A percentile compares a stretch with the other conserved stretches of the same genome.
Evolutionary conservation across 2,113 vertebrate genomes (phyloP).

Genomic region (Eira barbara): DNA sequence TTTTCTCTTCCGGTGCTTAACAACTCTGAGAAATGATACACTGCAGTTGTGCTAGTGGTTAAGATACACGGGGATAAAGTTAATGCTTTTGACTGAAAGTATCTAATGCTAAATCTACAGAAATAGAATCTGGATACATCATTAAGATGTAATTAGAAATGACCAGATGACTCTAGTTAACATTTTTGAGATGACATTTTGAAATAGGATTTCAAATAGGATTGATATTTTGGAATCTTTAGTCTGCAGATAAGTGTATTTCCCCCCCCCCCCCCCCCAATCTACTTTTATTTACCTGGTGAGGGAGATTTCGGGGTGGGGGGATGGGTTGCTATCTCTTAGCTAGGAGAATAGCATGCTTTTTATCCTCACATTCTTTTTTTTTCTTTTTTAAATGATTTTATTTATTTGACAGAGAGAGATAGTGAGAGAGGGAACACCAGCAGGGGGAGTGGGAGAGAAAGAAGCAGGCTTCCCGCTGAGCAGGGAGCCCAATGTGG

Average conservation of each 20-base stretch:
- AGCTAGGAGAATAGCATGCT: slow-evolving; percentile 76
- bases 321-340: slow-evolving; percentile 69
- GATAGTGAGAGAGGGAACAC: too few relatives aligned
- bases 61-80: slow-evolving; percentile 74
- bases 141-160: slow-evolving; percentile 71
- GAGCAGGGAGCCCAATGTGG: too few relatives aligned
- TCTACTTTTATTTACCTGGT: slow-evolving; percentile 56
- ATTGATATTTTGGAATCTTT: slow-evolving; percentile 71
- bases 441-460: too few relatives aligned
- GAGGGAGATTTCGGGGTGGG: slow-evolving; percentile 56
- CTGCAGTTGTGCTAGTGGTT: slow-evolving; percentile 75
- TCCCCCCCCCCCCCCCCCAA: slow-evolving; percentile 46
- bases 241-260: slow-evolving; percentile 76
- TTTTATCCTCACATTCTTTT: slow-evolving; percentile 73
- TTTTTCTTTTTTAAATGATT: not conserved
- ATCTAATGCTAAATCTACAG: slow-evolving; percentile 73
- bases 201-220: slow-evolving; percentile 52
- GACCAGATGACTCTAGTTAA: slow-evolving; percentile 72
- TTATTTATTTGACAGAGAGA: too few relatives aligned
- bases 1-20: slow-evolving; percentile 33
- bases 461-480: too few relatives aligned
- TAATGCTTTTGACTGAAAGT: slow-evolving; percentile 76
- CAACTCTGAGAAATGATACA: slow-evolving; percentile 60
- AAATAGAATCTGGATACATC: slow-evolving; percentile 70
- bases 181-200: slow-evolving; percentile 42